Evolutionary conservation across 92 coral and sea anemone species (phyloP), one percentile per base, ranked within the genome.

Genomic region (Actinernus sp.): DNA sequence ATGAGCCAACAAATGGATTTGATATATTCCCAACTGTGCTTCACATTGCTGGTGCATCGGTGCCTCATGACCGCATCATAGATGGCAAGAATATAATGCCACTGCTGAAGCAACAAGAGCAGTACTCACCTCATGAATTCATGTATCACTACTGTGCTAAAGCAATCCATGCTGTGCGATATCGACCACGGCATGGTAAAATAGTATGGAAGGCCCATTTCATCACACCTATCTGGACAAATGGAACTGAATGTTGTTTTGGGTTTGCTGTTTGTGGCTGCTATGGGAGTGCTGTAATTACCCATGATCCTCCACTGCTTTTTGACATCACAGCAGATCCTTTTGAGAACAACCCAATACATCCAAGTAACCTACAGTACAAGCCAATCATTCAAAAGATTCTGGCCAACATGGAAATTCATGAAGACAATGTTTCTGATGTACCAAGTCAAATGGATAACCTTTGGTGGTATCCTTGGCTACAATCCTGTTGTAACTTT

Each of bases 91-190:
- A 71, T 37, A 58, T 93, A 13, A 60, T 93, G 46, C 98, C 98
- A 3, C 57, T 93, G 0, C 66, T 93, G 27, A 93, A 69, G 16
- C 83, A 85, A 65, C 31, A 85, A 51, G 40, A 53, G 3, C 31
- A 65, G 8, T 38, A 75, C 41, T 43, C 93, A 0, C 75, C 96
- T 3, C 95, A 93, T 68, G 88, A 85, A 54, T 81, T 73, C 61
- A 81, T 93, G 87, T 81, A 73, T 70, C 98, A 93, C 55, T 89
- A 93, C 31, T 93, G 98, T 85, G 93, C 85, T 10, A 76, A 69
- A 55, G 82, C 82, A 14, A 57, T 93, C 31, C 98, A 93, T 64
- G 98, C 98, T 17, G 98, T 89, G n/a, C 81, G 98, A 1, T 93
- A 85, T 49, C 82, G 89, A 27, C 93, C 96, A 4, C 67, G 78